Percentiles rank a stretch among this genome's conserved stretches.
Conservation (phyloP, 2,113 vertebrate genomes). For the Calonectris borealis region DNA sequence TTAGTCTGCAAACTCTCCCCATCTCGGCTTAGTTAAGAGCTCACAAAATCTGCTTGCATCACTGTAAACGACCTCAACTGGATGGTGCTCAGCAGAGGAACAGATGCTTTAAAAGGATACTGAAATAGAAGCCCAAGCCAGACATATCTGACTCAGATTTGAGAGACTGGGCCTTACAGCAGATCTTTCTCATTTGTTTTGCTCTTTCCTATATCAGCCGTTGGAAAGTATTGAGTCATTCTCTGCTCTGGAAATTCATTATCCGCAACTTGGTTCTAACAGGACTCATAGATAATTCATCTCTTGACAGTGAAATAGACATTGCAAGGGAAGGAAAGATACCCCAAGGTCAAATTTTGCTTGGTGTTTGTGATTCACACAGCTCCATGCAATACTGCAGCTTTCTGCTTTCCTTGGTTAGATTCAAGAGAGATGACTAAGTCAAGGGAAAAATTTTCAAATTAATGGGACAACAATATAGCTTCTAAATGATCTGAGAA, state of each 20-base stretch:
- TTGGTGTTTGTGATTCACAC: neutral
- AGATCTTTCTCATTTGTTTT: neutral
- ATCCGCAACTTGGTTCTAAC: neutral
- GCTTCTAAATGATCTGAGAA: neutral
- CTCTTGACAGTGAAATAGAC: neutral
- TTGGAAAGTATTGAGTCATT: neutral
- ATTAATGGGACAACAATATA: neutral
- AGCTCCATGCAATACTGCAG: neutral
- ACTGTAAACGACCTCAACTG: neutral
- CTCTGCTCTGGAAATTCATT: slow-evolving; percentile 2
- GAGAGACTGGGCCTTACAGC: neutral
- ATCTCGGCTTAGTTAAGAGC: neutral
- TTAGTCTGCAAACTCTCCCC: neutral
- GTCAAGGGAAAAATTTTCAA: neutral
- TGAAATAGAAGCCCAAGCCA: neutral
- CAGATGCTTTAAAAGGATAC: neutral
- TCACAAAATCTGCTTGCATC: neutral
- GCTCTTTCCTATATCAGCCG: neutral
- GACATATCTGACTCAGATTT: neutral
- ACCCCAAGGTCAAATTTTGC: neutral
- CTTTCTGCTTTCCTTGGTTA: neutral
- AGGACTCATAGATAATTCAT: neutral
- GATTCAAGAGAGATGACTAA: neutral
- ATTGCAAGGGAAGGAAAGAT: neutral
- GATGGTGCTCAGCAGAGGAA: neutral